Conservation (phyloP, 2,113 vertebrate genomes). For the Periophthalmus modestus region DNA sequence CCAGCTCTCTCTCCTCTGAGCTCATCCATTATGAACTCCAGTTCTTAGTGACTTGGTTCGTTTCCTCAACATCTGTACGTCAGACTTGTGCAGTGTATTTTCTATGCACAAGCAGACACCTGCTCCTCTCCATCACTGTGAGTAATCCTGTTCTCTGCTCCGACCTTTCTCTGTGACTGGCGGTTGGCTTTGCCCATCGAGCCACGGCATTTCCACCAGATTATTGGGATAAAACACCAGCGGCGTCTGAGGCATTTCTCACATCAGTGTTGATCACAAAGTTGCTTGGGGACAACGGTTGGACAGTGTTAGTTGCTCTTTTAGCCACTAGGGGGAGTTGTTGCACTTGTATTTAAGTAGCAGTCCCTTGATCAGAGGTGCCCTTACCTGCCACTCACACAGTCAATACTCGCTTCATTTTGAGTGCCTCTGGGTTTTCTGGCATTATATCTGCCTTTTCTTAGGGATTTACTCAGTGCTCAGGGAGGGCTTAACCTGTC, state of each 20-base stretch:
- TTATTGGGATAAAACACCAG: slow-evolving; percentile 18
- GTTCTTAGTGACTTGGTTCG: slow-evolving; percentile 17
- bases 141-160: slow-evolving; percentile 32
- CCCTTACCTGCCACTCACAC: slow-evolving; percentile 67
- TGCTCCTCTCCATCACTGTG: slow-evolving; percentile 18
- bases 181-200: slow-evolving; percentile 31
- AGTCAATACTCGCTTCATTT: slow-evolving; percentile 64
- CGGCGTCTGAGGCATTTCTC: not conserved
- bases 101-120: slow-evolving; percentile 12
- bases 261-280: slow-evolving; percentile 4
- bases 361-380: slow-evolving; percentile 35
- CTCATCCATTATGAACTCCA: slow-evolving; percentile 51
- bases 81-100: slow-evolving; percentile 17
- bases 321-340: slow-evolving; percentile 57
- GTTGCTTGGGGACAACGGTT: not conserved
- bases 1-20: slow-evolving; percentile 37
- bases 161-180: slow-evolving; percentile 33
- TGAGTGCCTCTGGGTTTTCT: slow-evolving; percentile 52
- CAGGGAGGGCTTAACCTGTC: slow-evolving; percentile 47
- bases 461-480: slow-evolving; percentile 29
- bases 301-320: not conserved
- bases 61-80: not conserved
- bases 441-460: slow-evolving; percentile 30
- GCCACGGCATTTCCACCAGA: not conserved
- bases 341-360: slow-evolving; percentile 39